phyloP scores from a whole-genome alignment of 2,888 invertebrate genomes.

The Ennomos erosarius region DNA sequence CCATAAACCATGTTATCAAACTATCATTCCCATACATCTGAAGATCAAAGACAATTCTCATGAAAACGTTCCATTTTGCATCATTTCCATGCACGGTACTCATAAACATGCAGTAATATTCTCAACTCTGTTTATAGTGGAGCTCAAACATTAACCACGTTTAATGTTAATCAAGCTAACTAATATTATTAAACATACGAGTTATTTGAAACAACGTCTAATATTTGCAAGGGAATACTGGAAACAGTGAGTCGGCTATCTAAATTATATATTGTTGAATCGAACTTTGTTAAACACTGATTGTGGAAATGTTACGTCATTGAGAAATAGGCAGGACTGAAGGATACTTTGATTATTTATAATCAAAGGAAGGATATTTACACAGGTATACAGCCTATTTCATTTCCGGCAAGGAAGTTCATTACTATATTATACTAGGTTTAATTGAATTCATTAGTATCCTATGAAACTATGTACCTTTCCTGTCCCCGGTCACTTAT shows the following conservation, averaged over 20 bases:
- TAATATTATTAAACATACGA: constrained; percentile 72
- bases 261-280: constrained; percentile 30
- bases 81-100: constrained; percentile 35
- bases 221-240: constrained; percentile 56
- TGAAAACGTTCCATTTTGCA: constrained; percentile 46
- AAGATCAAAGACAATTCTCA: constrained; percentile 31
- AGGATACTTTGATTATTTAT: too few species aligned
- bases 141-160: constrained; percentile 56
- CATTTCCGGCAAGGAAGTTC: too few species aligned
- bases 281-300: constrained; percentile 56
- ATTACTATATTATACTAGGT: too few species aligned
- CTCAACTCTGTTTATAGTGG: constrained; percentile 50
- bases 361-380: too few species aligned
- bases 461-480: too few species aligned
- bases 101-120: constrained; percentile 47
- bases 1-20: background rate
- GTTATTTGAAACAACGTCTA: constrained; percentile 73
- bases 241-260: constrained; percentile 44
- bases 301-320: constrained; percentile 15
- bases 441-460: too few species aligned
- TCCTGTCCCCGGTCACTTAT: too few species aligned
- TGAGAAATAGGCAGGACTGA: background rate
- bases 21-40: constrained; percentile 4
- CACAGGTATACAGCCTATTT: too few species aligned
- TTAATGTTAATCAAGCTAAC: constrained; percentile 65